A percentile compares a stretch with the other conserved stretches of the same genome.
phyloP scores from a whole-genome alignment of 2,797 vertebrate species.

The Heterohyrax brucei region DNA sequence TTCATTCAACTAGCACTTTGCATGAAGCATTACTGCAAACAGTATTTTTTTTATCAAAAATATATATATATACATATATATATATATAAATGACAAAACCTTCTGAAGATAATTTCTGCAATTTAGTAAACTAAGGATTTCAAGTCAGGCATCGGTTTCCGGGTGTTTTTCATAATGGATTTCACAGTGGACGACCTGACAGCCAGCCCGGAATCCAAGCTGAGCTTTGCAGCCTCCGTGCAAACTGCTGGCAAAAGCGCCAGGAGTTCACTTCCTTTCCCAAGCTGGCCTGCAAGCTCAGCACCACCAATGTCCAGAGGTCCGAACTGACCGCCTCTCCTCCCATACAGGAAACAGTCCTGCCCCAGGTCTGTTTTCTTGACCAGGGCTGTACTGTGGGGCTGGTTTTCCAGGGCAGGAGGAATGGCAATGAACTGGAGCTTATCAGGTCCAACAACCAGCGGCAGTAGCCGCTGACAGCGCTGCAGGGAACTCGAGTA shows the following conservation, averaged over 20 bases:
- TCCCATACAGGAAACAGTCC: conserved; percentile 91
- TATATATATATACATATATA: background rate
- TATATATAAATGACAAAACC: conserved; percentile 86
- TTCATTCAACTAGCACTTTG: conserved; percentile 89
- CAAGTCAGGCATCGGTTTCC: conserved; percentile 88
- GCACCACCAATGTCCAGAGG: conserved; percentile 93
- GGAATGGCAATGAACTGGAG: conserved; percentile 84
- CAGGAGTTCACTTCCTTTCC: conserved; percentile 86
- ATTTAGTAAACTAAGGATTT: conserved; percentile 89
- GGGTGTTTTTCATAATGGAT: conserved; percentile 92
- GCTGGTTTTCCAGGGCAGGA: conserved; percentile 90
- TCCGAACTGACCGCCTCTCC: conserved; percentile 94
- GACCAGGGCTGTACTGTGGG: conserved; percentile 91
- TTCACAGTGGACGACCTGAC: conserved; percentile 95
- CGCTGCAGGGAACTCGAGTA: background rate
- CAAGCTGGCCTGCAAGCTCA: conserved; percentile 90
- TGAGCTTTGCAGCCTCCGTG: conserved; percentile 81
- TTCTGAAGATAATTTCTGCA: conserved; percentile 89
- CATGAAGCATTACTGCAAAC: conserved; percentile 87
- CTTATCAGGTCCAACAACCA: conserved; percentile 81
- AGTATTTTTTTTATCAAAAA: conserved; percentile 78
- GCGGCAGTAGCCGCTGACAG: conserved; percentile 70
- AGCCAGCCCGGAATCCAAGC: conserved; percentile 94
- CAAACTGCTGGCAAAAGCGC: conserved; percentile 84
- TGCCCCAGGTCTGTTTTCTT: conserved; percentile 84